Percentiles rank a stretch among this genome's conserved stretches.
Conservation (phyloP, 2,113 vertebrate species). For the Cariama cristata region DNA sequence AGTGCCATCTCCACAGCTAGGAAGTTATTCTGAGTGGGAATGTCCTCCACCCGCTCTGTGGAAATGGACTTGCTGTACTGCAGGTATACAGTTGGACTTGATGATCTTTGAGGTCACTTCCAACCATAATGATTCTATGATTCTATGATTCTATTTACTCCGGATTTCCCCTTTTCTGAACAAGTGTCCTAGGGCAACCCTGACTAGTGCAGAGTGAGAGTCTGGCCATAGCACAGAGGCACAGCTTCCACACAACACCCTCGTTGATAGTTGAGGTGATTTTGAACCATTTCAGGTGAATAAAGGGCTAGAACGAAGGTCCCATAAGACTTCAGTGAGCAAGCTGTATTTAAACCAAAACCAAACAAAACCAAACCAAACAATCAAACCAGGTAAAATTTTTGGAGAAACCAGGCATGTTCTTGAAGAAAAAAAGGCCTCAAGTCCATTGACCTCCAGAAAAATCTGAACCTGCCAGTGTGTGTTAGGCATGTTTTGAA, state of each 20-base stretch:
- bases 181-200: neutral
- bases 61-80: neutral
- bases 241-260: neutral
- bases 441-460: neutral
- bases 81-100: no score
- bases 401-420: neutral
- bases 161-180: neutral
- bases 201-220: neutral
- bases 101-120: no score
- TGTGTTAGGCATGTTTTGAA: neutral
- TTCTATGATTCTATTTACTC: no score
- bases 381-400: neutral
- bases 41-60: neutral
- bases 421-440: neutral
- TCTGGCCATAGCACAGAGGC: neutral
- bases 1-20: rapidly evolving
- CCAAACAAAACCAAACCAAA: neutral
- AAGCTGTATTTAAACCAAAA: neutral
- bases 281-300: neutral
- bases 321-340: neutral
- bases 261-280: neutral
- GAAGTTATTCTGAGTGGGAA: neutral
- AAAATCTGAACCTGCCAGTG: neutral
- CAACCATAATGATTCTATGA: no score
- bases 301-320: neutral